Evolutionary conservation across 2,113 vertebrate species (phyloP).

Genomic region (Bubo bubo): DNA sequence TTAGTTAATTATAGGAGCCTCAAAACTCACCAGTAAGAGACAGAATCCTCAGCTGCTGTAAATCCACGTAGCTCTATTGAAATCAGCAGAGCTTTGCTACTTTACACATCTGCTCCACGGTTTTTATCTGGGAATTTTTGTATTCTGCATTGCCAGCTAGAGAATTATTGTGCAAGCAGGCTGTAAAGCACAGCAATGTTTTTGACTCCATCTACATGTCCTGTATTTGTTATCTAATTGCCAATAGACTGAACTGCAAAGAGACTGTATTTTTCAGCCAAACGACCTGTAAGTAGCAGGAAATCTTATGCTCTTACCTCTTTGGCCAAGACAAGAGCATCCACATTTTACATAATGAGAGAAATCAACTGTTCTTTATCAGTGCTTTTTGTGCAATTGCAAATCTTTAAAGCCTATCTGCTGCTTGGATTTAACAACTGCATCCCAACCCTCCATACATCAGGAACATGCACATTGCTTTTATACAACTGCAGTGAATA

Average conservation of each 20-base stretch:
- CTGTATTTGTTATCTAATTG: conserved; percentile 73
- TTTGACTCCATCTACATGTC: conserved; percentile 60
- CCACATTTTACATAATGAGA: conserved; percentile 64
- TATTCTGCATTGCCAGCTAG: neutral
- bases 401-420: conserved; percentile 58
- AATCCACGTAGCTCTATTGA: neutral
- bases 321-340: conserved; percentile 52
- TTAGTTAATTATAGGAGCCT: neutral
- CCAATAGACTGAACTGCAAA: conserved; percentile 63
- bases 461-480: conserved; percentile 12
- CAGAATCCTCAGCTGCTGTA: neutral
- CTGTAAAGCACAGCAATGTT: conserved; percentile 55
- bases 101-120: neutral
- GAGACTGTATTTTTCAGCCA: conserved; percentile 63
- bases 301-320: conserved; percentile 52
- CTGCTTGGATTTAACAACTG: conserved; percentile 54
- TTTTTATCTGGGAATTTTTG: conserved; percentile 15
- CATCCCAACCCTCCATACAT: conserved; percentile 17
- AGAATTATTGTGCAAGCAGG: conserved; percentile 35
- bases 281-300: conserved; percentile 60
- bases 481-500: neutral
- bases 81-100: neutral
- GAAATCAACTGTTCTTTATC: conserved; percentile 67
- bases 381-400: conserved; percentile 54
- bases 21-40: neutral